Evolutionary conservation across 2,113 vertebrate genomes (phyloP), one percentile per base, ranked within the genome.

Genomic region (Mystacornis crossleyi): DNA sequence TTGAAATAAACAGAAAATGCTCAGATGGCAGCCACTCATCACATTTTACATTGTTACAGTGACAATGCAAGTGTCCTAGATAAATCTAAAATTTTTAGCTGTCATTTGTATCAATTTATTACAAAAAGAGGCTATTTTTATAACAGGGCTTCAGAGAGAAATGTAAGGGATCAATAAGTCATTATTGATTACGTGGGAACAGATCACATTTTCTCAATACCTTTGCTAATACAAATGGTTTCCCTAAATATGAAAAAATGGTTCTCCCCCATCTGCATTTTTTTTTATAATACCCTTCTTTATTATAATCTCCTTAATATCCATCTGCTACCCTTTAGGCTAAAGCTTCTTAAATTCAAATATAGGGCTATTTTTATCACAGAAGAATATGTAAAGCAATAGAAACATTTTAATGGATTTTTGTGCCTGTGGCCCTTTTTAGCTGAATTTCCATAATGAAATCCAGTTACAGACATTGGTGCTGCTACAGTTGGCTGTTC

Each of bases 281-380:
- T 91, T 97, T 98, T 97, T 95, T 91, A 96, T 97, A 98, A 97
- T 97, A 94, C 71, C 81, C 96, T 97, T 97, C 97, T 97, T 98
- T 97, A 96, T 97, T 98, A 98, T 98, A 98, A 98, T 98, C 97
- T 98, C 95, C 97, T 98, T 98, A 98, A 98, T 98, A 98, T 98
- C 98, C 97, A 98, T 98, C 98, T 97, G 97, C 97, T 98, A 95
- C 94, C 97, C 98, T 97, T 97, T 97, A 98, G 98, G 98, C 97
- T 88, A 98, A 96, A 95, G 92, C 97, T 98, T 98, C 98, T 98
- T 97, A 97, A 97, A 98, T 98, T 98, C 98, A 98, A 97, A 97
- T 96, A 97, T 97, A 96, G 95, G 97, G 93, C 96, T 98, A 98
- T 98, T 98, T 98, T 98, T 98, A 98, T 98, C 97, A 82, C 92